These are phyloP conservation scores for Drosophila mauritiana DNA, from an alignment of 1,140 invertebrate species.

Conservation along the genomic window DNA sequence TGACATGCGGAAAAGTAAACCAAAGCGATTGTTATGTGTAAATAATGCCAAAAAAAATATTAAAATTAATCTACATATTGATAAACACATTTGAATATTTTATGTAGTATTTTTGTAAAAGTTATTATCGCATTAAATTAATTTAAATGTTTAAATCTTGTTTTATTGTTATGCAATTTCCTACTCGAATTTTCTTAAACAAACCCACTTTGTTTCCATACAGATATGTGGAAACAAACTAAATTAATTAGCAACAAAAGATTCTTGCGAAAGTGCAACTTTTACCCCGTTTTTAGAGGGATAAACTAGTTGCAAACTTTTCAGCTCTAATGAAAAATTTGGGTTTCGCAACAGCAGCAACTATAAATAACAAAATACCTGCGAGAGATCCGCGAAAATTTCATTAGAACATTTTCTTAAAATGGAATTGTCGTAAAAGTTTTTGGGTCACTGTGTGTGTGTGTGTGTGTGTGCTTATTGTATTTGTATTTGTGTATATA, in stretches of 20 bases:
- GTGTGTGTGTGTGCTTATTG: not conserved
- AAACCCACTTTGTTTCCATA: not conserved
- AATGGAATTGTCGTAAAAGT: constrained; percentile 37
- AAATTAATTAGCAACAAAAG: constrained; percentile 52
- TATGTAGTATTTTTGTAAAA: not conserved
- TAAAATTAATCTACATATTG: not conserved
- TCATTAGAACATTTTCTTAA: constrained; percentile 41
- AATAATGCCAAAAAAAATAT: not conserved
- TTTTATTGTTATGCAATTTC: not conserved
- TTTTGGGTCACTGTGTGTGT: constrained; percentile 3
- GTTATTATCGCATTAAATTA: not conserved
- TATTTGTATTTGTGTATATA: not conserved
- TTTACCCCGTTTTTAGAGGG: constrained; percentile 7
- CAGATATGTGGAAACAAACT: constrained; percentile 26
- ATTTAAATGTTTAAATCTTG: no score
- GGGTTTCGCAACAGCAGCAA: constrained; percentile 22
- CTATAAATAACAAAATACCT: constrained; percentile 54
- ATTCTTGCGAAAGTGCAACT: constrained; percentile 35
- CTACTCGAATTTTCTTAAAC: not conserved
- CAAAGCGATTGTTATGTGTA: no score
- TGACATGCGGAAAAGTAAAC: not conserved
- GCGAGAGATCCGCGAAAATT: constrained; percentile 18
- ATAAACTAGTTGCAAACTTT: constrained; percentile 18
- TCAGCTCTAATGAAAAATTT: constrained; percentile 39
- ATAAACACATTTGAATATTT: no score